These are phyloP conservation scores for Clinocottus analis DNA, from an alignment of 2,113 vertebrate species.

Conservation along the genomic window DNA sequence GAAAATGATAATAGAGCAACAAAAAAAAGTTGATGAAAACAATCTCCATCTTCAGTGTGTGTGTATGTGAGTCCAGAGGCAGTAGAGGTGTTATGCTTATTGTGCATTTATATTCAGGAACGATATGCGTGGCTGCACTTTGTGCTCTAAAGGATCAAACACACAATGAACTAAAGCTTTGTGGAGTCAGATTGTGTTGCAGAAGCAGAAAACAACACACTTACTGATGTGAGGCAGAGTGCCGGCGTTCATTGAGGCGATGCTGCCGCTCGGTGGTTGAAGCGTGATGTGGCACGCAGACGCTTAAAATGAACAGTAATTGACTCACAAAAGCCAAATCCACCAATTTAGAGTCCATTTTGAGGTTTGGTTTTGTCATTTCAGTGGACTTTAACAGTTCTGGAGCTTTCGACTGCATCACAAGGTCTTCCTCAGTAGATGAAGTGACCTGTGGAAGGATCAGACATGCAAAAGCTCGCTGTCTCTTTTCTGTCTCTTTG, in stretches of 20 bases:
- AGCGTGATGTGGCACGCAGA: background rate
- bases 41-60: background rate
- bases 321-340: background rate
- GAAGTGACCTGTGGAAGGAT: background rate
- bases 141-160: background rate
- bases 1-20: too few species aligned
- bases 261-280: slow-evolving; percentile 27
- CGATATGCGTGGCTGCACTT: background rate
- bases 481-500: too few species aligned
- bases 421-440: background rate
- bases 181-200: background rate
- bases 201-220: background rate
- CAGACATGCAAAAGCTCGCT: too few species aligned
- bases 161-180: too few species aligned
- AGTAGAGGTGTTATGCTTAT: background rate
- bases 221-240: background rate
- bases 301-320: background rate
- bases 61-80: background rate
- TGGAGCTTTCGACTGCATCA: background rate
- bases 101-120: too few species aligned
- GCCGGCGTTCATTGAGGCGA: background rate
- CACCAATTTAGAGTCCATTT: background rate
- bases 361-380: background rate
- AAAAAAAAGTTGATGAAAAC: background rate
- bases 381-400: background rate